Conservation (phyloP, 2,888 invertebrate genomes). For the Ennomos quercinarius region DNA sequence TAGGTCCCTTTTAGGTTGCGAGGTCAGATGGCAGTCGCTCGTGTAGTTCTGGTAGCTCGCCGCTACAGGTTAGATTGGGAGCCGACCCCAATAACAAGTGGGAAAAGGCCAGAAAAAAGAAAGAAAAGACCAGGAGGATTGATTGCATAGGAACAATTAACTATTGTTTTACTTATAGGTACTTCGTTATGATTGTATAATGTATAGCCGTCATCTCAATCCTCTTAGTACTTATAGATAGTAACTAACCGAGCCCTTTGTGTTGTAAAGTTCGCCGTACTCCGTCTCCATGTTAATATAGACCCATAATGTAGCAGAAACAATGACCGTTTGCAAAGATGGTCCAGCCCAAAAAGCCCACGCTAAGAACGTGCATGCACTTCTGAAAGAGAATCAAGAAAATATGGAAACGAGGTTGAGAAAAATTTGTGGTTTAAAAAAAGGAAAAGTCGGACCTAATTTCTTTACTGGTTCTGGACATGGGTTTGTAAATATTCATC, state of each 20-base stretch:
- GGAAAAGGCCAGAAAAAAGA: too few relatives aligned
- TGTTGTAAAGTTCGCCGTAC: constrained; percentile 86
- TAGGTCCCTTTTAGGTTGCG: too few relatives aligned
- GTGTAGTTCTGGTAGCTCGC: too few relatives aligned
- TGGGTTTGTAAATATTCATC: constrained; percentile 88
- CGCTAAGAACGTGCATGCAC: constrained; percentile 88
- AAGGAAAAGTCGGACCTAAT: constrained; percentile 53
- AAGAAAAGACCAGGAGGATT: too few relatives aligned
- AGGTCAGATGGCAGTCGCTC: too few relatives aligned
- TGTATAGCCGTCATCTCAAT: too few relatives aligned
- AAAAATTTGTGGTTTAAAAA: neutral
- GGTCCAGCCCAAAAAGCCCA: constrained; percentile 95
- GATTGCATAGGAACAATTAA: too few relatives aligned
- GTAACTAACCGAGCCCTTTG: constrained; percentile 76
- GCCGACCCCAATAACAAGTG: too few relatives aligned
- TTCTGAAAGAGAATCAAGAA: constrained; percentile 64
- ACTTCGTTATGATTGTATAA: too few relatives aligned
- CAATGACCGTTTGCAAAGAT: constrained; percentile 91
- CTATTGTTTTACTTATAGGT: too few relatives aligned
- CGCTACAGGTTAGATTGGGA: too few relatives aligned
- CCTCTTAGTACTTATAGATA: too few relatives aligned
- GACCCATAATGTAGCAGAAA: constrained; percentile 91
- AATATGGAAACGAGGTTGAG: neutral
- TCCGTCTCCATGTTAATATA: constrained; percentile 91
- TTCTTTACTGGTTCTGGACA: constrained; percentile 59